Evolutionary conservation across 2,888 invertebrate genomes (phyloP).

Genomic region (Apodemia zela): DNA sequence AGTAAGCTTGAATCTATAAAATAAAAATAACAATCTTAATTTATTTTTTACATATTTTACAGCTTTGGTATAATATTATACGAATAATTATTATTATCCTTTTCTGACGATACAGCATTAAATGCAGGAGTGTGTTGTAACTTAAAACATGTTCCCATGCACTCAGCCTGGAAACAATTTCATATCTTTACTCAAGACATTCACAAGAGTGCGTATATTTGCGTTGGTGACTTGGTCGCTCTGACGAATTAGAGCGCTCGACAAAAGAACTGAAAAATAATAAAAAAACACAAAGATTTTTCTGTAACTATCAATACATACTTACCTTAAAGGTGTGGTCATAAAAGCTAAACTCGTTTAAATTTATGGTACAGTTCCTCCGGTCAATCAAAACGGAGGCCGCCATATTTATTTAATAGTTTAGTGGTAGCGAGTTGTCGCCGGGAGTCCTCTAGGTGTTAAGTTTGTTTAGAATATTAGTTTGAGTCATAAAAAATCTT

Average conservation of each 20-base stretch:
- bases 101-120: background rate
- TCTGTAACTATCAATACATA: conserved; percentile 26
- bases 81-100: conserved; percentile 2
- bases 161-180: conserved; percentile 67
- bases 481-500: conserved; percentile 41
- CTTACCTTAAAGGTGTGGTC: conserved; percentile 27
- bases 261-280: conserved; percentile 51
- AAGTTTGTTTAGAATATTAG: conserved; percentile 49
- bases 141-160: conserved; percentile 56
- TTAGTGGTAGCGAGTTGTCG: conserved; percentile 58
- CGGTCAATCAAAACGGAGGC: conserved; percentile 45
- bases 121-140: background rate
- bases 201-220: conserved; percentile 69
- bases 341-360: conserved; percentile 34
- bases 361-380: conserved; percentile 11
- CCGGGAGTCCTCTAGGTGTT: conserved; percentile 56
- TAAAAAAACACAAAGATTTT: conserved; percentile 41
- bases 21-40: no score
- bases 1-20: background rate
- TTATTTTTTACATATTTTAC: background rate
- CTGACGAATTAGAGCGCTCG: conserved; percentile 67
- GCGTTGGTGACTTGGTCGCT: conserved; percentile 70
- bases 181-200: conserved; percentile 74
- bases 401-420: conserved; percentile 62
- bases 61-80: background rate